These are phyloP conservation scores for Sycophila sp. DNA, from an alignment of 1,140 invertebrate genomes.

Conservation along the genomic window DNA sequence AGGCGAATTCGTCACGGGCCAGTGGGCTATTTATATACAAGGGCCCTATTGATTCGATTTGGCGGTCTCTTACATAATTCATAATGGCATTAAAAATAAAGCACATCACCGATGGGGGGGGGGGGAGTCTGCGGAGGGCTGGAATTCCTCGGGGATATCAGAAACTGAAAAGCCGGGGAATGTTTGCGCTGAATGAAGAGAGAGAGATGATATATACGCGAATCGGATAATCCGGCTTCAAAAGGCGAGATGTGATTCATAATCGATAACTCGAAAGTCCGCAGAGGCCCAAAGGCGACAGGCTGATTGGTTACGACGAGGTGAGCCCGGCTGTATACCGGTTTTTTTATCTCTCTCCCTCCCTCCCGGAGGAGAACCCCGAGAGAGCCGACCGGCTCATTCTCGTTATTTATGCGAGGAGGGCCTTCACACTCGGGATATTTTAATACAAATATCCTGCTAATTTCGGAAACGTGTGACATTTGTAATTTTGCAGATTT, in stretches of 20 bases:
- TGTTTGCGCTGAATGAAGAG: background rate
- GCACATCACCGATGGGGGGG: too few relatives aligned
- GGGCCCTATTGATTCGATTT: background rate
- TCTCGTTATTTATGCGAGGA: conserved; percentile 16
- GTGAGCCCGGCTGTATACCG: background rate
- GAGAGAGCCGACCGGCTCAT: too few relatives aligned
- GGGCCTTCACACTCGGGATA: background rate
- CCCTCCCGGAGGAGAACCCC: background rate
- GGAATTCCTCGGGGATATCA: background rate
- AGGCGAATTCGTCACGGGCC: background rate
- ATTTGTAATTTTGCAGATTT: conserved; percentile 12
- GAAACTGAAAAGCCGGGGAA: background rate
- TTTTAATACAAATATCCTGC: conserved; percentile 22
- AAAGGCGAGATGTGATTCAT: conserved; percentile 29
- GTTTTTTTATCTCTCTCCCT: conserved; percentile 1
- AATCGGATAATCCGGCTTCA: conserved; percentile 22
- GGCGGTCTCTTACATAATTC: background rate
- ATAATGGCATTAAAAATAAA: too few relatives aligned
- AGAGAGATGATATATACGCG: background rate
- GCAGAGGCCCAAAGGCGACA: conserved; percentile 19
- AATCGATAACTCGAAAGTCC: conserved; percentile 30
- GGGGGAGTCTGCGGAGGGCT: too few relatives aligned
- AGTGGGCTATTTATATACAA: background rate
- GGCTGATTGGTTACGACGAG: conserved; percentile 29
- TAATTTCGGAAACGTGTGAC: conserved; percentile 26